Evolutionary conservation across 2,888 invertebrate genomes (phyloP), one percentile per base, ranked within the genome.

Genomic region (Pseudeuparius sepicola): DNA sequence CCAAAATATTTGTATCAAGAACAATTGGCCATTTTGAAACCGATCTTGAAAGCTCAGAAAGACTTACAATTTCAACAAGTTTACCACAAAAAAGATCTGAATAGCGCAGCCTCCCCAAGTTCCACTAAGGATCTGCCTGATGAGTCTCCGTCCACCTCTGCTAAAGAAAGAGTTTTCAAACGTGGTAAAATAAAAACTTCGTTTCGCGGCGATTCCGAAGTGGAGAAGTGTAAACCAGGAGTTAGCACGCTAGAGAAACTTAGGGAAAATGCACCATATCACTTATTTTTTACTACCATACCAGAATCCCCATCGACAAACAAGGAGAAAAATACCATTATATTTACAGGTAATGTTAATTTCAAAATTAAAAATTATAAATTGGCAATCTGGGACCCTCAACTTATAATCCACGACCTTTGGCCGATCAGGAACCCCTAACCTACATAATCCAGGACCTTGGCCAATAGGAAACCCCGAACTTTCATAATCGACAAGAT

Each of bases 231-330:
- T n/a, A n/a, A n/a, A n/a, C n/a, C n/a, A n/a, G n/a, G n/a, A n/a
- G n/a, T n/a, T n/a, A 63, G 70, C 29, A 79, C 83, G 72, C 70
- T 72, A 1, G 63, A 67, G 9, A 82, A 83, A 53, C 68, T 81
- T 49, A 66, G 71, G 12, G 66, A 69, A 0, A 72, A 76, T 6
- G 73, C 73, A 1, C 87, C 87, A 1, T 86, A 80, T 46, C 68
- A 81, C 51, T 63, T 83, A 44, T 87, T 88, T 57, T 75, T 82
- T 14, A 80, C 84, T 0, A 73, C 77, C 10, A 75, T 87, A 2
- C 73, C 74, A 0, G 72, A 73, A 41, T 69, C 73, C 0, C 67
- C 58, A 24, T 62, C 66, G 23, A 86, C 86, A 0, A 75, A 78
- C 40, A 50, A 53, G 2, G 80, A 84, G 42, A 64, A 71, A 0